Base-by-base conservation (phyloP, 1,140 invertebrate genomes). In the Epicauta chinensis region DNA sequence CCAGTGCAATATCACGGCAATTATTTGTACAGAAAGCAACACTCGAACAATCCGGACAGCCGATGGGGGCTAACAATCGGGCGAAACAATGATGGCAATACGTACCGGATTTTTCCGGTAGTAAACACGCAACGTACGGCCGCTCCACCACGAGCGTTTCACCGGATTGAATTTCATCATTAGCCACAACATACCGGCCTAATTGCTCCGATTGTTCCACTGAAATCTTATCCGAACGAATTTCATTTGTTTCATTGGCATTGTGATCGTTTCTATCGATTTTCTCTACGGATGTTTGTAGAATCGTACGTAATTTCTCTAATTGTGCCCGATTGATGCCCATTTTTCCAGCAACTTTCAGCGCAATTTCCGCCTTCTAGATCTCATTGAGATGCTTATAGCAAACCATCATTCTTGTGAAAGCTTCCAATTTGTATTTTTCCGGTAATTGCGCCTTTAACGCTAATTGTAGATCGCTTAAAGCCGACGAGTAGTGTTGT, bases 51-150 rank as follows among this genome's bases (percentile, higher is more conserved):
- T 78, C 73, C 0, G 78, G 70, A 67, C 91, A 95, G 35, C 87
- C 83, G 10, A 89, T 65, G 0, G 85, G 79, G 1, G 80, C 77
- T 57, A 70, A 68, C 6, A 85, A 54, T 56, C 78, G 78, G 54
- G 75, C 70, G 59, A 91, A 88, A 68, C 92, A 95, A 62, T 91
- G 81, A 51, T 88, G 81, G 65, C 92, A 96, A 67, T 93, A 84
- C 5, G 81, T 82, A 2, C 82, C 80, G 67, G 81, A 86, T 66
- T 77, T 81, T 23, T 84, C 81, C 0, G 83, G 78, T 11, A 89
- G 63, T 2, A 93, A 72, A 45, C 84, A 87, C 1, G 87, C 81
- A 2, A 82, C 83, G 56, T 82, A 84, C 1, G 91, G 84, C 37
- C 77, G 71, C 68, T 95, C 91, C 10, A 81, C 74, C 4, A 86